Percentiles rank a stretch among this genome's conserved stretches.
These are phyloP conservation scores for Coptotermes formosanus DNA, from an alignment of 1,140 invertebrate species.

Conservation along the genomic window DNA sequence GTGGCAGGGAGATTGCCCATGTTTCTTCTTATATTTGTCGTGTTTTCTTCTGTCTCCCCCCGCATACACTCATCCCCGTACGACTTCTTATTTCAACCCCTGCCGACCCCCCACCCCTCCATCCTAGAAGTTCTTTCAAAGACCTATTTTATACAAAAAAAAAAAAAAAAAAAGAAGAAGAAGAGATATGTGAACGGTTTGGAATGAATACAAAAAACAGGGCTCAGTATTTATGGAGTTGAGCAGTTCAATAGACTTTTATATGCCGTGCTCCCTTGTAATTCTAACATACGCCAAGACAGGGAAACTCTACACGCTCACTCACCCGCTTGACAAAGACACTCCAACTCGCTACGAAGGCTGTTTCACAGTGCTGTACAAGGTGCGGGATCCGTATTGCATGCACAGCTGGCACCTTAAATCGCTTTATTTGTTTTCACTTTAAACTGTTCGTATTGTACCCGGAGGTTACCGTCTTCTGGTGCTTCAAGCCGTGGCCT, in stretches of 20 bases:
- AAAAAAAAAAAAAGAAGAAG: neutral
- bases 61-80: neutral
- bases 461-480: too few species aligned
- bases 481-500: too few species aligned
- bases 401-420: too few species aligned
- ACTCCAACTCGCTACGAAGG: neutral
- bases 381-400: too few species aligned
- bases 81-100: constrained; percentile 10
- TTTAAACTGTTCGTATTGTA: too few species aligned
- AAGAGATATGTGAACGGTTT: neutral
- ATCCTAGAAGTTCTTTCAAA: neutral
- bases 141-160: constrained; percentile 5
- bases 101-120: neutral
- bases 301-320: too few species aligned
- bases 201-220: neutral
- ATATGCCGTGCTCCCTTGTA: neutral
- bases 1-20: constrained; percentile 16
- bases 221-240: neutral
- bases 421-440: too few species aligned
- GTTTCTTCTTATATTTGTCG: constrained; percentile 14
- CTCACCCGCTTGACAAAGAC: neutral
- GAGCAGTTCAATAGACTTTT: constrained; percentile 5
- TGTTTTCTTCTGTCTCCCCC: neutral
- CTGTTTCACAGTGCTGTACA: neutral
- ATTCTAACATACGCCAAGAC: constrained; percentile 12